Conservation (phyloP, 1,140 invertebrate species). For the Alviniconcha marisindica region DNA sequence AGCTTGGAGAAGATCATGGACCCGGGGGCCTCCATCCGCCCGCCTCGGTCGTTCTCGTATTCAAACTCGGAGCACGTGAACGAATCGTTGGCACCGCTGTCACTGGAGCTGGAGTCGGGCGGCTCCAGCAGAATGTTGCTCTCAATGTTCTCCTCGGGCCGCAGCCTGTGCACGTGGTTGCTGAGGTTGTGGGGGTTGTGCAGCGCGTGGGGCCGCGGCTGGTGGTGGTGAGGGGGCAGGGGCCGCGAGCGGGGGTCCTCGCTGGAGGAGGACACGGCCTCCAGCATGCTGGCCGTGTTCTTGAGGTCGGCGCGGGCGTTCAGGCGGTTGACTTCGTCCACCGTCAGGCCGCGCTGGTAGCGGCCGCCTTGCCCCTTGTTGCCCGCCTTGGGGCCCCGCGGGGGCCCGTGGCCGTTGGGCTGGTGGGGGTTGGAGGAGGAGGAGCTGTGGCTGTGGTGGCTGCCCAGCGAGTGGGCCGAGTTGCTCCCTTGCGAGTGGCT, state of each 20-base stretch:
- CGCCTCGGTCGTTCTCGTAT: slow-evolving; percentile 85
- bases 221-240: slow-evolving; percentile 90
- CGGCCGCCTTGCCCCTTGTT: not conserved
- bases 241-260: slow-evolving; percentile 79
- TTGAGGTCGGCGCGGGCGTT: slow-evolving; percentile 87
- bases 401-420: slow-evolving; percentile 22
- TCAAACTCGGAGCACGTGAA: slow-evolving; percentile 99
- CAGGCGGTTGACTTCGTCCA: slow-evolving; percentile 94
- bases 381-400: not conserved
- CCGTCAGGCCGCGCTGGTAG: slow-evolving; percentile 83
- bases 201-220: slow-evolving; percentile 72
- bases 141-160: slow-evolving; percentile 77
- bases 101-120: slow-evolving; percentile 88
- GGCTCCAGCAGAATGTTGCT: slow-evolving; percentile 73
- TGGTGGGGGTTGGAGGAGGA: slow-evolving; percentile 45
- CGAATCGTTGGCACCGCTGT: slow-evolving; percentile 94
- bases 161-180: slow-evolving; percentile 79
- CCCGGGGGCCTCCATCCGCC: slow-evolving; percentile 78
- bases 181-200: slow-evolving; percentile 85
- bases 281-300: slow-evolving; percentile 92
- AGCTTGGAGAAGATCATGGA: slow-evolving; percentile 85
- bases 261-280: slow-evolving; percentile 90
- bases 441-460: slow-evolving; percentile 52
- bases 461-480: slow-evolving; percentile 51
- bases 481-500: slow-evolving; percentile 45